Base-by-base conservation (phyloP, 2,888 invertebrate species). In the Tetragonula carbonaria region DNA sequence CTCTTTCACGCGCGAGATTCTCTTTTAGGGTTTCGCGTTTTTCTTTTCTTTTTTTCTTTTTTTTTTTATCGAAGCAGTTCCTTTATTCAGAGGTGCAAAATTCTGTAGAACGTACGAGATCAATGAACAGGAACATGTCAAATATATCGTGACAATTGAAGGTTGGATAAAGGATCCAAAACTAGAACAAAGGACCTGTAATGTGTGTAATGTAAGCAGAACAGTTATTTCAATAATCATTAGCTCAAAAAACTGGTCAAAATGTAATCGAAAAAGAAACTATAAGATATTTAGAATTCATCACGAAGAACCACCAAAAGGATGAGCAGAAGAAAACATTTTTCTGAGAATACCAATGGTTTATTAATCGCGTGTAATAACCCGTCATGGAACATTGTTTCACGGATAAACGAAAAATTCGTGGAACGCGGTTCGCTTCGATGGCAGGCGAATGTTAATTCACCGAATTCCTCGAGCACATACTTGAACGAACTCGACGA, bases 391-490 rank as follows among this genome's bases (percentile, higher is more conserved):
- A 77, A 53, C 23, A 63, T 28, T 70, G 38, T 23, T 53, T 21
- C 23, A 51, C 18, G 51, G n/a, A 45, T 28, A 14, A 21, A 63
- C 50, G 33, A 53, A 78, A 74, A 67, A 62, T 45, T 55, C n/a
- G 33, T 21, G 71, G 71, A 76, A 66, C 76, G 66, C 14, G 28
- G 63, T 65, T 23, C 28, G 16, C 33, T 2, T 11, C 55, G 79
- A 71, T 73, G 28, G 50, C 3, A 28, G 62, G 57, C 51, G 59
- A 78, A 76, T 70, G 77, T 78, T 83, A 80, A 74, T 74, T 67
- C 74, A 63, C 59, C 28, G 62, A 86, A 79, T 86, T 82, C 74
- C 65, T 79, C 21, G 53, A 78, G 77, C 23, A 57, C 76, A 51
- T 74, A 75, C 67, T 74, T 77, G 63, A 59, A 78, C 63, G 65